Evolutionary conservation across 2,113 vertebrate genomes (phyloP), one percentile per base, ranked within the genome.

Genomic region (Mirounga angustirostris): DNA sequence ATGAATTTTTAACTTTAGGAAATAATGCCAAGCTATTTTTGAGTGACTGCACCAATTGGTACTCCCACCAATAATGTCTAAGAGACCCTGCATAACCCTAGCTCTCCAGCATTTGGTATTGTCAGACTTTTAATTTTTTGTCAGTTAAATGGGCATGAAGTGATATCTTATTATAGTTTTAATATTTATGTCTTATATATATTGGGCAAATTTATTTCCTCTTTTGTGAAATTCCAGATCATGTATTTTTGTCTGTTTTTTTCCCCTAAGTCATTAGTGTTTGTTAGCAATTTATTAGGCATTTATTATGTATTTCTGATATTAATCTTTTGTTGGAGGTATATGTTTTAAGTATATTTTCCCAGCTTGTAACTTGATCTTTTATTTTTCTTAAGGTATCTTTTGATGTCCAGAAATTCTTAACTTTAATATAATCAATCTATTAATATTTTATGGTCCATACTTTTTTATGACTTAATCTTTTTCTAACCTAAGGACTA

Each of bases 261-360:
- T 63, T 13, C 11, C 54, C 4, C 36, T 83, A 73, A 80, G 61
- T 61, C 80, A 8, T 88, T 81, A 67, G 4, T 89, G 5, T 92
- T 82, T 76, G 36, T n/a, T 89, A 89, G 71, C 50, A 59, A 13
- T 90, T 83, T 86, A 6, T 84, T 63, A 81, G 24, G 5, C 18
- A 86, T 67, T 93, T 33, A 43, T 93, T 78, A 43, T 74, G 10
- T 93, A 74, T 80, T 81, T 26, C 16, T 52, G 26, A 71, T 93
- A 65, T 14, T 97, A 61, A 73, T 79, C 18, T 94, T 95, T 95
- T 81, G 24, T 87, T 89, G 33, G 30, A 33, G 56, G 6, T 80
- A 21, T 74, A 65, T 82, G 26, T 87, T 92, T 89, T 95, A 54
- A 86, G 52, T 95, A 21, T 86, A 81, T 92, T 81, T 93, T 92